phyloP scores from a whole-genome alignment of 30 jellyfish, hydroid and myxozoan species.

The Mastigias papua region DNA sequence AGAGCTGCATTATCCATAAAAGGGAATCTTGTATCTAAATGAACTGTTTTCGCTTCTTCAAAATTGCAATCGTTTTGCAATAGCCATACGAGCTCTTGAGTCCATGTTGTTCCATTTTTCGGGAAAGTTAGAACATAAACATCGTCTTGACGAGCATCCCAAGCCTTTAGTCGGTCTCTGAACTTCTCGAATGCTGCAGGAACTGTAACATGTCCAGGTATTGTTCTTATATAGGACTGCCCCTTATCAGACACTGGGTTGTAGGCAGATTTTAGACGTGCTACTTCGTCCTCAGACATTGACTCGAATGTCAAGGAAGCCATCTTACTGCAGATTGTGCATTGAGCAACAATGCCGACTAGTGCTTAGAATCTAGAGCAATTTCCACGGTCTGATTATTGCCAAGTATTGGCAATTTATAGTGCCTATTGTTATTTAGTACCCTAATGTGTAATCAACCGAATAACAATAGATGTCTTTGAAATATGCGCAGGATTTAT shows the following conservation, averaged over 20 bases:
- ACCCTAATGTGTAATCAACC: too few species aligned
- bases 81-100: constrained; percentile 37
- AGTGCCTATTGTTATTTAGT: too few species aligned
- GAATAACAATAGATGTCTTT: too few species aligned
- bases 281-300: background rate
- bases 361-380: too few species aligned
- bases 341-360: too few species aligned
- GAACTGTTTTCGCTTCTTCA: background rate
- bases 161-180: constrained; percentile 1
- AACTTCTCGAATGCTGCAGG: constrained; percentile 50
- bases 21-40: constrained; percentile 9
- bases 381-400: too few species aligned
- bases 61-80: constrained; percentile 1
- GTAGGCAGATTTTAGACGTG: background rate
- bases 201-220: constrained; percentile 40
- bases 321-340: background rate
- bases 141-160: constrained; percentile 42
- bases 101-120: constrained; percentile 70
- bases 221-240: constrained; percentile 20
- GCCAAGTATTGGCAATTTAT: too few species aligned
- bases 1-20: background rate
- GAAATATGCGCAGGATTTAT: too few species aligned
- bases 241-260: background rate
- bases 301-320: background rate
- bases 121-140: constrained; percentile 26